Percentiles rank a stretch among this genome's conserved stretches.
Evolutionary conservation across 2,888 invertebrate species (phyloP).

Genomic region (Agriotes lineatus): DNA sequence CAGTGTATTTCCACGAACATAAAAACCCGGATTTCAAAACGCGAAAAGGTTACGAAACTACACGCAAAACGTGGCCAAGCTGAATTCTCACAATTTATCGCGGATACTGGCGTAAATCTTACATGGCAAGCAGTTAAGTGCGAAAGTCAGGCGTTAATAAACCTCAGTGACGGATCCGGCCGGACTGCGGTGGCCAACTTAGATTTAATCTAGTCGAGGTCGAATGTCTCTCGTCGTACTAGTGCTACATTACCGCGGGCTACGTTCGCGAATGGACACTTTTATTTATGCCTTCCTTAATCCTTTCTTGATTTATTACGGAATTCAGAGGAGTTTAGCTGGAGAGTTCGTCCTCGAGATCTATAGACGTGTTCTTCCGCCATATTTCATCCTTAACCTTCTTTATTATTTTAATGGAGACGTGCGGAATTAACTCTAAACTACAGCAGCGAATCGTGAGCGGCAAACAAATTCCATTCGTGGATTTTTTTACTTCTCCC

Average conservation of each 20-base stretch:
- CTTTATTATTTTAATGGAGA: constrained; percentile 13
- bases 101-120: constrained; percentile 5
- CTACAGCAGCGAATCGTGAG: no score
- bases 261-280: constrained; percentile 9
- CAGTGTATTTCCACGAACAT: no score
- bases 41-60: no score
- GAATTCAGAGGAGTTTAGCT: constrained; percentile 12
- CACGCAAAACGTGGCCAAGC: no score
- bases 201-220: constrained; percentile 1
- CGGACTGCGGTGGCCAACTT: constrained; percentile 5
- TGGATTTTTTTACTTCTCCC: no score
- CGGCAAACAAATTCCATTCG: no score
- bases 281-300: constrained; percentile 19
- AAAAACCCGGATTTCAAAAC: no score
- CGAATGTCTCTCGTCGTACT: constrained; percentile 6
- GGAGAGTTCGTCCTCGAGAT: constrained; percentile 1
- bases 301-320: constrained; percentile 21
- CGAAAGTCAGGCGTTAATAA: neutral
- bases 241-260: neutral
- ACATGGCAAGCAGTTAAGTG: neutral
- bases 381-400: constrained; percentile 8
- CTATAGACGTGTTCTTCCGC: constrained; percentile 1
- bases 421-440: neutral
- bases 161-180: neutral
- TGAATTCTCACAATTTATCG: neutral